Base-by-base conservation (phyloP, 1,140 invertebrate genomes). In the Eciton burchellii region DNA sequence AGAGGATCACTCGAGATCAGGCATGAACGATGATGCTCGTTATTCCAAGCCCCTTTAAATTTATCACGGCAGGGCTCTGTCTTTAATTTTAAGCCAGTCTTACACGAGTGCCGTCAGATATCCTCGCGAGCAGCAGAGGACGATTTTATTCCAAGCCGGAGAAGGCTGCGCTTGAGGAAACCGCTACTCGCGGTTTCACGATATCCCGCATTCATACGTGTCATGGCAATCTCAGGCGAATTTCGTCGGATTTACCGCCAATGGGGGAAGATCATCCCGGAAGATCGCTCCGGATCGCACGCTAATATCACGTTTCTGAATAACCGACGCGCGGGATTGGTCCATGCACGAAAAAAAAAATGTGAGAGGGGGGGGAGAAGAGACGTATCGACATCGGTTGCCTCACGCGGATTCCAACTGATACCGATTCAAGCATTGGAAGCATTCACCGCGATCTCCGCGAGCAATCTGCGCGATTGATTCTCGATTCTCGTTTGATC, bases 241-340 rank as follows among this genome's bases (percentile, higher is more conserved):
- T 68, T 68, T 68, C 49, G 49, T 56, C n/a, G 63, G 74, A 68
- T 79, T 79, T 79, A 35, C 43, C n/a, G 21, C n/a, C 16, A 52
- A n/a, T 49, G 3, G 45, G 6, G 35, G 35, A 26, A 66, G 45
- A 79, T 79, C 11, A 79, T 79, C 63, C 49, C 41, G 35, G 12
- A 41, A 45, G 35, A 56, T 77, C 16, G 21, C 47, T 26, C 47
- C 11, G 56, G 35, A 70, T n/a, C 45, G 21, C n/a, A 45, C 45
- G 21, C 21, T 79, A 66, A 57, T 70, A 70, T 79, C 49, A 24
- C 21, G 16, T 45, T 56, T n/a, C 12, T 24, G 47, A 43, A 65
- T 41, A 63, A 63, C 29, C 26, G 24, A 35, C 14, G n/a, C 3
- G 12, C 19, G 12, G 16, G 26, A 14, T 4, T 19, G 6, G 9